phyloP scores from a whole-genome alignment of 2,888 invertebrate species.

The Leptinotarsa tumamoca region DNA sequence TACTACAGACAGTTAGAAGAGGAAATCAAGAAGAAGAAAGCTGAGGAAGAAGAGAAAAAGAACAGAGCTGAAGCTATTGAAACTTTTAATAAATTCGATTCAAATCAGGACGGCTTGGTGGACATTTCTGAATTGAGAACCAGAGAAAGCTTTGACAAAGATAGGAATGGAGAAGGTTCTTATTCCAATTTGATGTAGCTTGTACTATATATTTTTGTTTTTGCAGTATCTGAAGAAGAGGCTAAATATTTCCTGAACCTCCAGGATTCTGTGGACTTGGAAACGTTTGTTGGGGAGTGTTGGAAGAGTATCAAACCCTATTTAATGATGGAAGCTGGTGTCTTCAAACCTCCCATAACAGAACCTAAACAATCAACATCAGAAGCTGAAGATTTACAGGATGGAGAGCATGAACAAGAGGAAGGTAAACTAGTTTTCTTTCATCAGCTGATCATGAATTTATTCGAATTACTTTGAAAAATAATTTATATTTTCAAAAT shows the following conservation, averaged over 20 bases:
- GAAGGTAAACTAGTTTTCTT: conserved; percentile 20
- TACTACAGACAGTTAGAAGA: conserved; percentile 77
- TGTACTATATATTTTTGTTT: not conserved
- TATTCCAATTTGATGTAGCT: not conserved
- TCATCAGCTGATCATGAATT: not conserved
- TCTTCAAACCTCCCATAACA: conserved; percentile 71
- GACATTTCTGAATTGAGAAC: conserved; percentile 77
- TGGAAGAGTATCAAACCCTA: conserved; percentile 86
- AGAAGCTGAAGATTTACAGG: conserved; percentile 51
- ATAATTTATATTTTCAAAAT: too few relatives aligned
- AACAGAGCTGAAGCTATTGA: conserved; percentile 75
- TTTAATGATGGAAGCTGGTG: conserved; percentile 80
- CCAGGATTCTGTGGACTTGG: conserved; percentile 75
- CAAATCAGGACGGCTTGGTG: conserved; percentile 82
- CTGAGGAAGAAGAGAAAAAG: conserved; percentile 71
- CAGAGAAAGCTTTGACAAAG: conserved; percentile 85
- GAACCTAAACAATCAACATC: conserved; percentile 54
- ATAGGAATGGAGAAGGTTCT: conserved; percentile 81
- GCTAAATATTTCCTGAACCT: conserved; percentile 80
- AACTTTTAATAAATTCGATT: conserved; percentile 83
- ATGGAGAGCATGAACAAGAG: conserved; percentile 59
- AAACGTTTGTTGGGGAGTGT: conserved; percentile 76
- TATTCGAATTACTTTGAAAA: not conserved
- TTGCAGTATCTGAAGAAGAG: conserved; percentile 85
- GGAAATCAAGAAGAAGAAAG: conserved; percentile 71